Base-by-base conservation (phyloP, 2,888 invertebrate species). In the Ophion slaviceki region DNA sequence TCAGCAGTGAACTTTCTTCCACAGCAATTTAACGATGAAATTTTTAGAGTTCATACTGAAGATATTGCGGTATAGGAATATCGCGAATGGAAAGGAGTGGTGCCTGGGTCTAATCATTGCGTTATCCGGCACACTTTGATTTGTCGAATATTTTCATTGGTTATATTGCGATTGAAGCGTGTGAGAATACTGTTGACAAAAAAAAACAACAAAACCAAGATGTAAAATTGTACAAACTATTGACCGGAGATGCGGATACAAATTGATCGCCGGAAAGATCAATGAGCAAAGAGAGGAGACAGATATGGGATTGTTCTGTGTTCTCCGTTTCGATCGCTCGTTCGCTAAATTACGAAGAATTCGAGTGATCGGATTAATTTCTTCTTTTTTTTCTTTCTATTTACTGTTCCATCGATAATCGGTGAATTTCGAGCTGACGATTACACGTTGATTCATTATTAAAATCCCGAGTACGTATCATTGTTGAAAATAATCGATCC, bases 81-180 rank as follows among this genome's bases (percentile, higher is more conserved):
- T 14, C 8, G 59, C 10, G 40, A 62, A 20, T 45, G n/a, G 59
- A 68, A 70, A 47, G 86, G 86, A 86, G 86, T 86, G 86, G 86
- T 86, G 86, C 77, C 78, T 53, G 86, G 80, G 80, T 84, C 74
- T 81, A 53, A 68, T 78, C 62, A 64, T 68, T 78, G 74, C 77
- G 28, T 80, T 80, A 45, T 57, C 62, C 77, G 79, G 67, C 79
- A 74, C 40, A 28, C 74, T 61, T 74, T 79, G 57, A 76, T 72
- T 74, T 20, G 57, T 53, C 74, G 28, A 59, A n/a, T 32, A 32
- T 32, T 66, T 67, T 61, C 36, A 59, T 78, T 67, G n/a, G 24
- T 66, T 28, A 47, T 10, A 36, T 76, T 64, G 74, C 68, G 72
- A 80, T 57, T 64, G 28, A 59, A 64, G 36, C 68, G 47, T 68